Conservation (phyloP, 2,113 vertebrate genomes). For the Synodontis membranacea region DNA sequence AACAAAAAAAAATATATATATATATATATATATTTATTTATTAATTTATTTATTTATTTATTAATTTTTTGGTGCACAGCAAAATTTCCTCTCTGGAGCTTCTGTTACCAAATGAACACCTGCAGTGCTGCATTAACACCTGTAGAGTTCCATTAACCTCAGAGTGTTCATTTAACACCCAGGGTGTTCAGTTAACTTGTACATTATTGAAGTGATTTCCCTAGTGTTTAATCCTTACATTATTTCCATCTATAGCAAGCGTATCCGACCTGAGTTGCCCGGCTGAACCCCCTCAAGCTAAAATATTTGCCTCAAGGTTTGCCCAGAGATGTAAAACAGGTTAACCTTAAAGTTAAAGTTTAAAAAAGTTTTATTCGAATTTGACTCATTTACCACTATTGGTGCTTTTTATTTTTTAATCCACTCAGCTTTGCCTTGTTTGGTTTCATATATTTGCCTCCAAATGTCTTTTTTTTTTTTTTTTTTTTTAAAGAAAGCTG, state of each 20-base stretch:
- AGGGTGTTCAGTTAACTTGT: background rate
- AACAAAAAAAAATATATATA: too few species aligned
- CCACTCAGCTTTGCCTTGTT: background rate
- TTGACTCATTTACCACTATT: background rate
- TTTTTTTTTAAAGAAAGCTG: background rate
- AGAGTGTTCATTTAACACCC: background rate
- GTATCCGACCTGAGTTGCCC: background rate
- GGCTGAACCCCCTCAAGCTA: background rate
- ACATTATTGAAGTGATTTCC: too few species aligned
- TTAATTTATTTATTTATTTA: too few species aligned
- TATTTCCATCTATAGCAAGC: background rate
- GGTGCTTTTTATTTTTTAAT: background rate
- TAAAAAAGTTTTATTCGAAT: background rate
- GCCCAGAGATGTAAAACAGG: background rate
- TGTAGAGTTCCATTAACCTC: background rate
- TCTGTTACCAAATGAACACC: background rate
- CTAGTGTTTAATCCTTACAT: background rate
- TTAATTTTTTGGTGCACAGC: too few species aligned
- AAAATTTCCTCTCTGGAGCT: too few species aligned
- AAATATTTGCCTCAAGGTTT: background rate
- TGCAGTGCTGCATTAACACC: constrained; percentile 11
- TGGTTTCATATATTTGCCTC: background rate
- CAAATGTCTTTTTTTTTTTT: constrained; percentile 1
- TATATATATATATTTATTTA: too few species aligned
- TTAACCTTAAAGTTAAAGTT: background rate